Percentiles rank a stretch among this genome's conserved stretches.
Conservation (phyloP, 2,888 invertebrate species). For the Hofmannophila pseudospretella region DNA sequence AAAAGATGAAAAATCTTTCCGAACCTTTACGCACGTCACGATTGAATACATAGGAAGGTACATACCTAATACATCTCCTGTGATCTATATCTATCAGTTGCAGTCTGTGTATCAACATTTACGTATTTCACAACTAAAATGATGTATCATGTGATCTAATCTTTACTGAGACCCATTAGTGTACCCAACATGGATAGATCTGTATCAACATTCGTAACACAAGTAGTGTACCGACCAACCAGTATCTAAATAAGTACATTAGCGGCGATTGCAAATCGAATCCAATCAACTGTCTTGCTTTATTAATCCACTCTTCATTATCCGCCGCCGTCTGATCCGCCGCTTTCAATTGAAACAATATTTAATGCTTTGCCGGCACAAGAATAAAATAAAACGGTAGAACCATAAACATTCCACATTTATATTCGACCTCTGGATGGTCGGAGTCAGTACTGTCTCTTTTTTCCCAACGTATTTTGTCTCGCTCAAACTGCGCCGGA, state of each 20-base stretch:
- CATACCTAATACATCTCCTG: too few species aligned
- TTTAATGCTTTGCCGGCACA: slow-evolving; percentile 70
- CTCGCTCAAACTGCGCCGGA: slow-evolving; percentile 62
- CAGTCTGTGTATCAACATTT: slow-evolving; percentile 4
- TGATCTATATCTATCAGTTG: too few species aligned
- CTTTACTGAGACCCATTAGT: slow-evolving; percentile 17
- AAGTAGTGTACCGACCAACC: slow-evolving; percentile 45
- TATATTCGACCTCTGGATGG: slow-evolving; percentile 74
- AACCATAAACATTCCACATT: slow-evolving; percentile 78
- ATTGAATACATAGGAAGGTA: too few species aligned
- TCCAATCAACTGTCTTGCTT: slow-evolving; percentile 58
- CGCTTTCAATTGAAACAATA: slow-evolving; percentile 77
- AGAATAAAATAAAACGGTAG: slow-evolving; percentile 76
- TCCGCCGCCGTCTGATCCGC: slow-evolving; percentile 64
- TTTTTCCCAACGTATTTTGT: slow-evolving; percentile 32
- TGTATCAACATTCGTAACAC: slow-evolving; percentile 48
- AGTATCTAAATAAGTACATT: slow-evolving; percentile 29
- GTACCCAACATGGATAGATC: slow-evolving; percentile 20
- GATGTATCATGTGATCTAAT: slow-evolving; percentile 12
- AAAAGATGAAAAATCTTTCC: too few species aligned
- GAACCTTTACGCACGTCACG: too few species aligned
- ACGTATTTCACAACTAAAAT: slow-evolving; percentile 5
- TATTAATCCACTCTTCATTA: slow-evolving; percentile 70
- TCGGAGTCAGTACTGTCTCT: slow-evolving; percentile 42
- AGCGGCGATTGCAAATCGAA: slow-evolving; percentile 55